These are phyloP conservation scores for Papilio demoleus DNA, from an alignment of 2,888 invertebrate species.

Conservation along the genomic window DNA sequence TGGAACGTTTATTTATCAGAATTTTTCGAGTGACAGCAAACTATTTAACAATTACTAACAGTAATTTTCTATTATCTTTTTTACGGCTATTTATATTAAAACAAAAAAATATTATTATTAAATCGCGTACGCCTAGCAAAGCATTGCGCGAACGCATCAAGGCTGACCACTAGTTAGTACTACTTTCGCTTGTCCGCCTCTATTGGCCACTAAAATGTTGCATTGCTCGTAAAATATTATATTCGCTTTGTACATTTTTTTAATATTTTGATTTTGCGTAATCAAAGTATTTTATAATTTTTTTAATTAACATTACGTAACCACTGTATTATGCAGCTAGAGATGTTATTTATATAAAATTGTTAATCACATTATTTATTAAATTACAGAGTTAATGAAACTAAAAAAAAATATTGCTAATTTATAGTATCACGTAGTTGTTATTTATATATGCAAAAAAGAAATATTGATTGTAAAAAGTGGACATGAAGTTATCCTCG, in stretches of 20 bases:
- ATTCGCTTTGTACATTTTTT: slow-evolving; percentile 3
- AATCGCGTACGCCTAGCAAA: slow-evolving; percentile 41
- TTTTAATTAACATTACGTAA: neutral
- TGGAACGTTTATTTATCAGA: neutral
- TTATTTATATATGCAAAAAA: neutral
- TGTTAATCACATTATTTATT: neutral
- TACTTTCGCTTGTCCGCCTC: slow-evolving; percentile 70
- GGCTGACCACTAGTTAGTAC: slow-evolving; percentile 70
- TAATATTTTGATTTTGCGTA: neutral
- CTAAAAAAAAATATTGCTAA: no score
- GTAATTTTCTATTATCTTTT: neutral
- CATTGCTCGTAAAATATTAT: slow-evolving; percentile 41
- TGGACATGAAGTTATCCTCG: neutral
- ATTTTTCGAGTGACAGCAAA: neutral
- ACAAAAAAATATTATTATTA: slow-evolving; percentile 44
- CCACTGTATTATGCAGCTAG: neutral
- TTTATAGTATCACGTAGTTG: neutral
- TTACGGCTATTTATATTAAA: slow-evolving; percentile 46
- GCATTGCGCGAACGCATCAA: slow-evolving; percentile 59
- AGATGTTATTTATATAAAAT: neutral
- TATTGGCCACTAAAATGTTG: slow-evolving; percentile 56
- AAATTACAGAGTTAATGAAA: no score
- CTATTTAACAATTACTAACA: neutral
- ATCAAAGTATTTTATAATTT: neutral
- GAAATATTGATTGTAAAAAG: neutral